Evolutionary conservation across 64 coral and sea anemone genomes (phyloP).

Genomic region (Actinia equina): DNA sequence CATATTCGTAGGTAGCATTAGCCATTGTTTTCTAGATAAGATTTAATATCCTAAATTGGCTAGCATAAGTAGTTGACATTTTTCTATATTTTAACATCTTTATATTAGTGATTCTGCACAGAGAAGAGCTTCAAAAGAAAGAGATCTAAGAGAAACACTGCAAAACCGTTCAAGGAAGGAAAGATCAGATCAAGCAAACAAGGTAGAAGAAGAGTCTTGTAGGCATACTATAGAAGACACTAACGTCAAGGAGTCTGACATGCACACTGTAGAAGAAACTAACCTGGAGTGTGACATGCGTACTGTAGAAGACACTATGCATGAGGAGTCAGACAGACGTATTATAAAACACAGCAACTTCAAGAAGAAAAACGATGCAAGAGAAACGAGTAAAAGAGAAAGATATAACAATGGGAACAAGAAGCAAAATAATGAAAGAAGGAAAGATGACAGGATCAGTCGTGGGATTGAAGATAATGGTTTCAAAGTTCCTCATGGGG

Average conservation of each 20-base stretch:
- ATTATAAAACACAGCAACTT: not conserved
- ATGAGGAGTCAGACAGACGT: too few species aligned
- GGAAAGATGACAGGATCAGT: not conserved
- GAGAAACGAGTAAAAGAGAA: not conserved
- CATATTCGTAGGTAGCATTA: too few species aligned
- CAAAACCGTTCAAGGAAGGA: not conserved
- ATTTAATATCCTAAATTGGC: too few species aligned
- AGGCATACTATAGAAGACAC: too few species aligned
- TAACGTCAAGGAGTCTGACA: too few species aligned
- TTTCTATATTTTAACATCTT: not conserved
- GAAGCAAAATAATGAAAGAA: not conserved
- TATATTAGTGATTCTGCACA: not conserved
- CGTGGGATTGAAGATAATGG: not conserved
- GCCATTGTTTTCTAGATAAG: too few species aligned
- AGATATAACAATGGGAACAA: not conserved
- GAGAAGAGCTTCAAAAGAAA: not conserved
- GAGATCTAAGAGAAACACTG: slow-evolving; percentile 2
- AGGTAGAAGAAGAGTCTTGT: too few species aligned
- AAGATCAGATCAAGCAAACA: not conserved
- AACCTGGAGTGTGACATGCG: too few species aligned
- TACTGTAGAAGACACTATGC: too few species aligned
- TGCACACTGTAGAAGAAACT: too few species aligned
- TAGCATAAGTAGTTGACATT: too few species aligned
- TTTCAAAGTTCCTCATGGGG: not conserved
- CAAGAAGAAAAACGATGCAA: not conserved